Conservation (phyloP, 2,797 vertebrate genomes). For the Astyanax mexicanus region DNA sequence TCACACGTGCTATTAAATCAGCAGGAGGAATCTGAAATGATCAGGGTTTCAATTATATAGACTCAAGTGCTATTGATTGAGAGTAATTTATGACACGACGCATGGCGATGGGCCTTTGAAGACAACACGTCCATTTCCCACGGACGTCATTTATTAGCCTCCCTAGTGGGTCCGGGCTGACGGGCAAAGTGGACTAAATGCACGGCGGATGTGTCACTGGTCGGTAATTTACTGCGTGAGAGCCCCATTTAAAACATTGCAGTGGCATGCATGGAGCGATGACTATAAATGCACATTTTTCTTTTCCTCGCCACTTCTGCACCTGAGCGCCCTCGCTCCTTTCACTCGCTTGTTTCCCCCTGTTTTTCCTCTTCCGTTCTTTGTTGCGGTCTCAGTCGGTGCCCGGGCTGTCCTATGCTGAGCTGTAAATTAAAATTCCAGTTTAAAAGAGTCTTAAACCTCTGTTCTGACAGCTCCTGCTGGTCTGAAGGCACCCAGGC, state of each 20-base stretch:
- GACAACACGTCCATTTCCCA: slow-evolving; percentile 79
- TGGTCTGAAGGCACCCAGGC: slow-evolving; percentile 75
- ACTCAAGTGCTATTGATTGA: slow-evolving; percentile 82
- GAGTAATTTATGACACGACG: slow-evolving; percentile 80
- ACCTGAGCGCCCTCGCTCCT: not conserved
- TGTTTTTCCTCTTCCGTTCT: not conserved
- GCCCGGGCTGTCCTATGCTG: not conserved
- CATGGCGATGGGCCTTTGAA: slow-evolving; percentile 71
- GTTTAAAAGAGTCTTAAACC: not conserved
- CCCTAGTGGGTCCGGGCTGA: slow-evolving; percentile 66
- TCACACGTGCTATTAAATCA: slow-evolving; percentile 64
- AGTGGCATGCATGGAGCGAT: slow-evolving; percentile 47
- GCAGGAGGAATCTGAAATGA: slow-evolving; percentile 71
- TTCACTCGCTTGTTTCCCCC: not conserved
- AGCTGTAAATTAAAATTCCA: not conserved
- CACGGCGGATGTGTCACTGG: slow-evolving; percentile 68
- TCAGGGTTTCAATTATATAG: slow-evolving; percentile 81
- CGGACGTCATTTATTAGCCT: slow-evolving; percentile 81
- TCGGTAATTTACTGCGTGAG: slow-evolving; percentile 78
- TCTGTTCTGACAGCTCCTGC: slow-evolving; percentile 79
- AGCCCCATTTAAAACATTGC: slow-evolving; percentile 74
- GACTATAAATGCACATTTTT: slow-evolving; percentile 54
- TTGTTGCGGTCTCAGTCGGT: not conserved
- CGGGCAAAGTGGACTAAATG: slow-evolving; percentile 60
- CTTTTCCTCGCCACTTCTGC: slow-evolving; percentile 45